Percentiles rank a stretch among this genome's conserved stretches.
These are phyloP conservation scores for Hormaphis cornu DNA, from an alignment of 1,140 invertebrate genomes.

Conservation along the genomic window DNA sequence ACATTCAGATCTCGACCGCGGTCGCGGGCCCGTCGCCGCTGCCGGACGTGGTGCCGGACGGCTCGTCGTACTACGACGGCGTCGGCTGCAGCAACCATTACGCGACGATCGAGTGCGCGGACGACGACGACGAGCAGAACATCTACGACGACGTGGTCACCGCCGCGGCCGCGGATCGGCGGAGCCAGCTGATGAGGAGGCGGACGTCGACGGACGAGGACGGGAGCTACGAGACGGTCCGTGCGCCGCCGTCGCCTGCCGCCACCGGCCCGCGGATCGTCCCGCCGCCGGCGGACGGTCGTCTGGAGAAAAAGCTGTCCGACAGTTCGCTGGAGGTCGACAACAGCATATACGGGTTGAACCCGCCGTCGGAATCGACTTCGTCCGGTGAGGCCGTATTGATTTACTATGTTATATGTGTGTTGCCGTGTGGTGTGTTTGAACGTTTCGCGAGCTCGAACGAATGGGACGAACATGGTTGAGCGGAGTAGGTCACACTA, in stretches of 20 bases:
- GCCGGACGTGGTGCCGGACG: background rate
- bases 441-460: no score
- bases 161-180: background rate
- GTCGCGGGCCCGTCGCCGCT: background rate
- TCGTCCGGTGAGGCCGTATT: slow-evolving; percentile 37
- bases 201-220: background rate
- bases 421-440: background rate
- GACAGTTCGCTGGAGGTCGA: slow-evolving; percentile 37
- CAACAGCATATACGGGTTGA: slow-evolving; percentile 38
- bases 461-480: no score
- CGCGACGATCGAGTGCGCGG: background rate
- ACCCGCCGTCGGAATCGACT: slow-evolving; percentile 29
- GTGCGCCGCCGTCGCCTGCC: background rate
- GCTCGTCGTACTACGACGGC: background rate
- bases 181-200: no score
- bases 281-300: background rate
- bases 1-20: background rate
- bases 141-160: slow-evolving; percentile 34
- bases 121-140: slow-evolving; percentile 7
- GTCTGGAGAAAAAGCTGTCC: background rate
- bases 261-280: background rate
- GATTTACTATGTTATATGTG: background rate
- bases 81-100: background rate
- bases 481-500: no score
- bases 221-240: slow-evolving; percentile 2